Evolutionary conservation across 2,113 vertebrate species (phyloP).

Genomic region (Pangasianodon gigas): DNA sequence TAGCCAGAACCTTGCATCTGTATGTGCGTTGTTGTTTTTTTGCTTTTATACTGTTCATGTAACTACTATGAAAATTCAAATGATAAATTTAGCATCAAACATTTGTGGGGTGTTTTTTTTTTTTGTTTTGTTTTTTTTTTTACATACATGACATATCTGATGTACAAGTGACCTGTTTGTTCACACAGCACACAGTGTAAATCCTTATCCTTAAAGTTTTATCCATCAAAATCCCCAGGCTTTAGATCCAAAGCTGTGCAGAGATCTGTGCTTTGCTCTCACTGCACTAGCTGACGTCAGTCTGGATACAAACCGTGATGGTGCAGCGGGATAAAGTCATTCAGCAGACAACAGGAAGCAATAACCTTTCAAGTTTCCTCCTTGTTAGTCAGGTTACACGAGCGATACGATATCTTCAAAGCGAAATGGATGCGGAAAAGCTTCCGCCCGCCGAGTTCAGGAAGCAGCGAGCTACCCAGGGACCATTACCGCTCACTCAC

Average conservation of each 20-base stretch:
- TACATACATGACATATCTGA: not conserved
- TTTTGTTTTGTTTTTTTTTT: not conserved
- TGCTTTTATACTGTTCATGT: not conserved
- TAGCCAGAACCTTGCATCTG: not conserved
- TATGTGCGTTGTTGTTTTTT: not conserved
- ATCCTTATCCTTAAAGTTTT: not conserved
- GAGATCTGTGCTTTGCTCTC: slow-evolving; percentile 56
- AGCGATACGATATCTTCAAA: slow-evolving; percentile 75
- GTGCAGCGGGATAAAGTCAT: slow-evolving; percentile 62
- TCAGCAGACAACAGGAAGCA: slow-evolving; percentile 75
- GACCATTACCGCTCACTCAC: slow-evolving; percentile 71
- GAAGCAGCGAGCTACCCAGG: slow-evolving; percentile 71
- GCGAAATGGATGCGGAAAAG: slow-evolving; percentile 74
- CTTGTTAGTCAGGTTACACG: slow-evolving; percentile 66
- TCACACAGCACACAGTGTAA: not conserved
- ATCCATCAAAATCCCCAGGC: slow-evolving; percentile 6
- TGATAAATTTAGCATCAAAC: not conserved
- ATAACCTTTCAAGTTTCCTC: slow-evolving; percentile 69
- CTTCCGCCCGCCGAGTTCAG: slow-evolving; percentile 74
- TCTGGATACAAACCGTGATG: slow-evolving; percentile 63
- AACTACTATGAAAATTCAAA: not conserved
- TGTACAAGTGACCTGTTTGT: not conserved
- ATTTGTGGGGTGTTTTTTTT: too few species aligned
- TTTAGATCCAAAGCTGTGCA: slow-evolving; percentile 27
- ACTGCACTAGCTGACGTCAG: slow-evolving; percentile 62